Evolutionary conservation across 2,113 vertebrate species (phyloP), one percentile per base, ranked within the genome.

Genomic region (Arenaria interpres): DNA sequence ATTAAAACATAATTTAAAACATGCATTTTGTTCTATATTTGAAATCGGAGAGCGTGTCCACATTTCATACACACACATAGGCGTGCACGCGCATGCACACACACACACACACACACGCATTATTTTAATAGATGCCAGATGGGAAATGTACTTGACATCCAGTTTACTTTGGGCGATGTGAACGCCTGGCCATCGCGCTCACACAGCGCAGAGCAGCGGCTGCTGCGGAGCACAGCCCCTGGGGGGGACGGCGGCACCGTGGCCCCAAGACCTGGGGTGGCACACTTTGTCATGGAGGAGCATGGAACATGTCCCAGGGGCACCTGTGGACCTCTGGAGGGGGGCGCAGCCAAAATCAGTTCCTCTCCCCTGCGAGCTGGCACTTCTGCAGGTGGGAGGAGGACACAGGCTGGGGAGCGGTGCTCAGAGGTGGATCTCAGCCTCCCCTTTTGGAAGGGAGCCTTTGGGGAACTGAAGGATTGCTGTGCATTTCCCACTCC

Each of bases 61-160:
- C 64, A 67, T 85, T 90, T 91, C 62, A 81, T 71, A 84, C 32
- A 86, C 46, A 84, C 46, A 80, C 57, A 73, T 4, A 79, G 50
- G 73, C 41, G 10, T 0, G 0, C 1, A 1, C 6, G 3, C 37
- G 4, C 37, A 67, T 76, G 84, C 35, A 51, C 14, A 0, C 5
- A 4, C 37, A 5, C 37, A 67, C 86, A 86, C 43, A 60, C 59
- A 35, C 18, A 37, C 14, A 68, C 68, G 78, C 33, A 35, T 66
- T 85, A 92, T 79, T 89, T 88, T 96, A 97, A 95, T 91, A 91
- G 90, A 91, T 92, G 67, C 94, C 96, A 97, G 96, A 92, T 97
- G 92, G 84, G 84, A 83, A 73, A 82, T 82, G 74, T 76, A 66
- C 56, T 43, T 96, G 92, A 90, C 90, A 68, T 72, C 19, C 92